A percentile compares a stretch with the other conserved stretches of the same genome.
phyloP scores from a whole-genome alignment of 2,113 vertebrate species.

The Poeciliopsis turrubarensis region DNA sequence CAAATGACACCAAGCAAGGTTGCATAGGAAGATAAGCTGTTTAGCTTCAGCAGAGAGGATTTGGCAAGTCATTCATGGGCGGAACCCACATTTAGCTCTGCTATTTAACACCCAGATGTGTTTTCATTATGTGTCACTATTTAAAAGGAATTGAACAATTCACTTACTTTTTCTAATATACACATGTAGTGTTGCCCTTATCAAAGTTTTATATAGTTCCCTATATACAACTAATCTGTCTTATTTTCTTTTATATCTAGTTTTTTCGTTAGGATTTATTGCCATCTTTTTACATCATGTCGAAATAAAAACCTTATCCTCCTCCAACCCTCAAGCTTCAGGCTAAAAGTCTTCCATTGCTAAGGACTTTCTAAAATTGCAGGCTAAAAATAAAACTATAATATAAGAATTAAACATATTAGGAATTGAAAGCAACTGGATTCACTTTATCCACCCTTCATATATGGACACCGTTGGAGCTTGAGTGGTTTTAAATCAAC shows the following conservation, averaged over 20 bases:
- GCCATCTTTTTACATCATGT: background rate
- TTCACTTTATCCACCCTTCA: constrained; percentile 3
- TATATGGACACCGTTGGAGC: constrained; percentile 14
- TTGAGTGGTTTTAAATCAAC: constrained; percentile 34
- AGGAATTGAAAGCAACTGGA: constrained; percentile 12
- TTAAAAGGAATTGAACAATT: too few relatives aligned
- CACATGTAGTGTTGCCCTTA: too few relatives aligned
- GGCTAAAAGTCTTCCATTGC: background rate
- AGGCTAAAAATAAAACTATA: constrained; percentile 4
- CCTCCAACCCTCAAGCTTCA: background rate
- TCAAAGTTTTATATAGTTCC: too few relatives aligned
- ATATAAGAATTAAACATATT: constrained; percentile 17
- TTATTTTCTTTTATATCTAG: too few relatives aligned
- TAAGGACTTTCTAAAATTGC: constrained; percentile 2
- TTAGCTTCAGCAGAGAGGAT: background rate
- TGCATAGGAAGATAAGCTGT: background rate
- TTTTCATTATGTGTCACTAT: too few relatives aligned
- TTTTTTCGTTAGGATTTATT: background rate
- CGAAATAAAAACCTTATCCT: background rate
- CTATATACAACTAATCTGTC: too few relatives aligned
- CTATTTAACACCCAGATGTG: too few relatives aligned
- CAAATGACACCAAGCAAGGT: background rate
- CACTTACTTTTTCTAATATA: too few relatives aligned
- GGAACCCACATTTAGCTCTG: too few relatives aligned
- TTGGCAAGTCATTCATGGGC: background rate